Percentiles rank a stretch among this genome's conserved stretches.
These are phyloP conservation scores for Dendrocincla tyrannina DNA, from an alignment of 2,797 vertebrate genomes.

Conservation along the genomic window DNA sequence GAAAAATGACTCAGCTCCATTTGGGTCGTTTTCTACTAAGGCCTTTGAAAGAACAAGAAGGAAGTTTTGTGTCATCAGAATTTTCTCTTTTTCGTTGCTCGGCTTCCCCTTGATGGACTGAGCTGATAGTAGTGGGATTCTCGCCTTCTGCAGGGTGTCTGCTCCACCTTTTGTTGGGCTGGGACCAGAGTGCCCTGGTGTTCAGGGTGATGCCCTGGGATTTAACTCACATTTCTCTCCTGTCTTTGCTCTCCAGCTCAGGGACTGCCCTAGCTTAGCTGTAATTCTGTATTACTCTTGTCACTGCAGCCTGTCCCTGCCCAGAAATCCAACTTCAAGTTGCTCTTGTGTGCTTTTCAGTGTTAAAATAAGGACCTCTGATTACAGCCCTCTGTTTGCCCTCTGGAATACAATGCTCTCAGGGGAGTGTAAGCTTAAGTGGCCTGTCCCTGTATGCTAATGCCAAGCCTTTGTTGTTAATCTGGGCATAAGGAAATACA, in stretches of 20 bases:
- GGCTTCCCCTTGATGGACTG: background rate
- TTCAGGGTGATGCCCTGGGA: background rate
- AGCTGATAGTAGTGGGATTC: background rate
- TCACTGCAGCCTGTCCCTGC: background rate
- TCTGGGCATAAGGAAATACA: background rate
- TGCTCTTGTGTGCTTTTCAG: background rate
- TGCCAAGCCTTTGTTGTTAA: slow-evolving; percentile 13
- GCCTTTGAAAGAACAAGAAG: background rate
- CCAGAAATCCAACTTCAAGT: background rate
- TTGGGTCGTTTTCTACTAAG: background rate
- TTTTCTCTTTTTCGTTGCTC: background rate
- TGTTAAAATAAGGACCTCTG: background rate
- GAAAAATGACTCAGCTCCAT: background rate
- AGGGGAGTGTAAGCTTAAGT: background rate
- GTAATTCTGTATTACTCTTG: background rate
- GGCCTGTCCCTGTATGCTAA: background rate
- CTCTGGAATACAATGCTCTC: background rate
- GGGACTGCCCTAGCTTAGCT: background rate
- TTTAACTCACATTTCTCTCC: background rate
- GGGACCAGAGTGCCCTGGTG: background rate
- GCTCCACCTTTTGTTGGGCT: background rate
- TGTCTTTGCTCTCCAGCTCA: background rate
- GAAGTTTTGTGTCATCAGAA: background rate
- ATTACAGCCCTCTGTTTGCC: background rate
- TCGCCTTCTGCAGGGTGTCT: background rate